Conservation (phyloP, 1,140 invertebrate species). For the Ganaspis sp. region DNA sequence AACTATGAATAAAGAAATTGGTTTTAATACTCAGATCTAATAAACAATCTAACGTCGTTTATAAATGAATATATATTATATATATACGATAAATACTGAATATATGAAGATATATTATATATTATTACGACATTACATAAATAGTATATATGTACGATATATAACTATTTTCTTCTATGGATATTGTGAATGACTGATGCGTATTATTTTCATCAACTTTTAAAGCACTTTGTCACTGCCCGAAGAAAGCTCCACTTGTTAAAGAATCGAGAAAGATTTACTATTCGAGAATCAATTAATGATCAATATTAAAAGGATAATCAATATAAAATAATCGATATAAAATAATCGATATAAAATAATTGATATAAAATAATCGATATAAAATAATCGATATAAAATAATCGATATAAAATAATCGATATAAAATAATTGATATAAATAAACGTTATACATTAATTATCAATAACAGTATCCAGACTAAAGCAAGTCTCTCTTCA, state of each 20-base stretch:
- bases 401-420: too few species aligned
- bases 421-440: too few species aligned
- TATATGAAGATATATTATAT: slow-evolving; percentile 55
- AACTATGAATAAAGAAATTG: slow-evolving; percentile 35
- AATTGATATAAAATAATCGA: too few species aligned
- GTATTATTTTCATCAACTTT: slow-evolving; percentile 51
- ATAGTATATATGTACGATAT: slow-evolving; percentile 63
- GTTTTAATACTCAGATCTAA: slow-evolving; percentile 67
- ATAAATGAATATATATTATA: slow-evolving; percentile 58
- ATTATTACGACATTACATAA: slow-evolving; percentile 60
- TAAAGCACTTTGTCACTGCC: slow-evolving; percentile 22
- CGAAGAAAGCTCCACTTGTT: not conserved
- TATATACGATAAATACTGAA: slow-evolving; percentile 42
- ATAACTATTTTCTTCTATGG: slow-evolving; percentile 72
- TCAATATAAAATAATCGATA: too few species aligned
- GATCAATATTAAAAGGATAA: too few species aligned
- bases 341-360: too few species aligned
- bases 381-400: too few species aligned
- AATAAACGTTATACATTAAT: too few species aligned
- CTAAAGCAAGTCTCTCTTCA: too few species aligned
- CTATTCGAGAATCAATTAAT: too few species aligned
- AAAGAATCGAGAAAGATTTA: too few species aligned
- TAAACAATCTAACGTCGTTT: slow-evolving; percentile 67
- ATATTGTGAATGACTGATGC: slow-evolving; percentile 67
- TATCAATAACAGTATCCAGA: too few species aligned